These are phyloP conservation scores for Aporophyla lueneburgensis DNA, from an alignment of 2,888 invertebrate species.

Conservation along the genomic window DNA sequence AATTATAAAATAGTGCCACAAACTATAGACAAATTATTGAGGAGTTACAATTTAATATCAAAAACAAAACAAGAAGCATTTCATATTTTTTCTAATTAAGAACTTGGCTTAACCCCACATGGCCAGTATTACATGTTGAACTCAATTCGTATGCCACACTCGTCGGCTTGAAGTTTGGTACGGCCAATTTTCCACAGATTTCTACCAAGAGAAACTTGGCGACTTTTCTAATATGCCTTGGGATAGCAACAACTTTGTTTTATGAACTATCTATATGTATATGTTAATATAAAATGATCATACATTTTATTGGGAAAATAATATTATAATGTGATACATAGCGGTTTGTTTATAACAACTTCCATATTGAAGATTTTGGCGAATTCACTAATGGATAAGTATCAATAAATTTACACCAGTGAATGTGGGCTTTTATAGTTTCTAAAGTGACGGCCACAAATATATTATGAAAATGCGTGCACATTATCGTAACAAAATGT, in stretches of 20 bases:
- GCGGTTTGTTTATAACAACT: neutral
- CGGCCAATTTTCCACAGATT: constrained; percentile 70
- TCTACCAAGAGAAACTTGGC: constrained; percentile 60
- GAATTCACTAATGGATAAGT: neutral
- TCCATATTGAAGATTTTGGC: neutral
- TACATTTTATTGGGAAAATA: constrained; percentile 13
- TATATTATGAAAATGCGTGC: too few species aligned
- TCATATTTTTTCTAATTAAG: constrained; percentile 38
- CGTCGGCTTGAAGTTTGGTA: constrained; percentile 52
- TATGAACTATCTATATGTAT: constrained; percentile 17
- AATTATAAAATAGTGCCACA: too few species aligned
- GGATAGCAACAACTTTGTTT: constrained; percentile 59
- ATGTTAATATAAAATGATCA: constrained; percentile 27
- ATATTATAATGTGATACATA: neutral
- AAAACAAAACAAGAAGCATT: neutral
- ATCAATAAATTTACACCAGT: neutral
- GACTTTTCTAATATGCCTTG: constrained; percentile 68
- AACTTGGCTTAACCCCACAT: constrained; percentile 44
- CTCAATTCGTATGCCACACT: constrained; percentile 65
- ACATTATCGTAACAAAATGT: too few species aligned
- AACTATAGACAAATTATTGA: neutral
- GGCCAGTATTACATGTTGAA: constrained; percentile 49
- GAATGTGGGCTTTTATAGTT: too few species aligned
- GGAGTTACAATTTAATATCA: neutral
- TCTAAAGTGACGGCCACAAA: too few species aligned